phyloP scores from a whole-genome alignment of 2,888 invertebrate species.

The Dryomyza anilis region DNA sequence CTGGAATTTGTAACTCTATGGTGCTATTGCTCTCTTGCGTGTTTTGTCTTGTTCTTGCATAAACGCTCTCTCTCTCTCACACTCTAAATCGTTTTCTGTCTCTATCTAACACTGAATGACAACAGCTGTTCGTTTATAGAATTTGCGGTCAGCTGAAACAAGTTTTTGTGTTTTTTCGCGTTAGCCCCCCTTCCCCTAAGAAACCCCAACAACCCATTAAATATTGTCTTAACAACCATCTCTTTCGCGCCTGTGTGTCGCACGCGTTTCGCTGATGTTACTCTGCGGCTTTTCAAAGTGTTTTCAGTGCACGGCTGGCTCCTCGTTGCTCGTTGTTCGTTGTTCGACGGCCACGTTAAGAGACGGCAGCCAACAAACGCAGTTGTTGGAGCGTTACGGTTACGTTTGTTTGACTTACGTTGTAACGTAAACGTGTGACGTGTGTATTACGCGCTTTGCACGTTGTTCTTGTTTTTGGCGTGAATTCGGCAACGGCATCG shows the following conservation, averaged over 20 bases:
- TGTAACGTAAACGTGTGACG: constrained; percentile 8
- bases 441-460: background rate
- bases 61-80: background rate
- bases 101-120: constrained; percentile 37
- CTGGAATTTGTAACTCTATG: background rate
- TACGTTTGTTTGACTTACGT: constrained; percentile 2
- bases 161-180: background rate
- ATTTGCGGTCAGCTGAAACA: background rate
- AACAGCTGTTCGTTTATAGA: constrained; percentile 1
- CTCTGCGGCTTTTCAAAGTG: constrained; percentile 1
- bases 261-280: no score
- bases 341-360: constrained; percentile 15
- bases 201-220: background rate
- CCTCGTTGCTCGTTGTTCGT: background rate
- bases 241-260: background rate
- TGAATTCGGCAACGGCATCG: background rate
- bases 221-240: background rate
- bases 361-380: constrained; percentile 8
- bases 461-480: background rate
- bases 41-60: background rate
- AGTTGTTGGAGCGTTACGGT: background rate
- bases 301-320: background rate
- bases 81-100: constrained; percentile 33
- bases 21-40: background rate
- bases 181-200: constrained; percentile 8